These are phyloP conservation scores for Drosophila leonis DNA, from an alignment of 2,888 invertebrate species.

Conservation along the genomic window DNA sequence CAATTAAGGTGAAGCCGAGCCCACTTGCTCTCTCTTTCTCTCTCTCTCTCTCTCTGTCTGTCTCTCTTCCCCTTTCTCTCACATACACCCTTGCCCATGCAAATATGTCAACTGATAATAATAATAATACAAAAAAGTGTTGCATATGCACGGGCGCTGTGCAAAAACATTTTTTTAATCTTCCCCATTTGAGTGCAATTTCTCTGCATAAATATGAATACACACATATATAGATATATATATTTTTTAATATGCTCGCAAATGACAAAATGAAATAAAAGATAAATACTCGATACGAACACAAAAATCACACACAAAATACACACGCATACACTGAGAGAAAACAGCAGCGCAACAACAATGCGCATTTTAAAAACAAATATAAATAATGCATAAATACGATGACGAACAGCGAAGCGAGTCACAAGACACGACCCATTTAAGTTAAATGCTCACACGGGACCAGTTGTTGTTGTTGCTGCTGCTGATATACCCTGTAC, in stretches of 20 bases:
- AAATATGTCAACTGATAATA: constrained; percentile 5
- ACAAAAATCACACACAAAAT: constrained; percentile 37
- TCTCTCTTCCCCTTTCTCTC: neutral
- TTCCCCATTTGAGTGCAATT: constrained; percentile 16
- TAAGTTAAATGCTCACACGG: constrained; percentile 64
- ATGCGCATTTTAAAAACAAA: constrained; percentile 46
- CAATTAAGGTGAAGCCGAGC: neutral
- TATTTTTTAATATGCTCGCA: constrained; percentile 50
- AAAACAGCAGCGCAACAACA: constrained; percentile 9
- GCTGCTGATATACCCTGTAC: constrained; percentile 21
- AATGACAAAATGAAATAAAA: constrained; percentile 48
- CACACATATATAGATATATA: constrained; percentile 26
- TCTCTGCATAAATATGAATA: constrained; percentile 56
- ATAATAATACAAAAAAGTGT: constrained; percentile 33
- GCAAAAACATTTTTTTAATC: constrained; percentile 29
- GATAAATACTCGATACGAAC: constrained; percentile 18
- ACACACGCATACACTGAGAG: constrained; percentile 14
- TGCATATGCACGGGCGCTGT: constrained; percentile 50
- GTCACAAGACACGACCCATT: constrained; percentile 66
- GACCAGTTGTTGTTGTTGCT: constrained; percentile 10
- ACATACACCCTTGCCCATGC: constrained; percentile 1
- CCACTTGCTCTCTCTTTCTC: neutral
- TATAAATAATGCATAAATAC: constrained; percentile 72
- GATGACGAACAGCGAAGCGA: constrained; percentile 54
- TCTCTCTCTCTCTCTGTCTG: constrained; percentile 1